Conservation (phyloP, 2,113 vertebrate species). For the Catharus minimus region DNA sequence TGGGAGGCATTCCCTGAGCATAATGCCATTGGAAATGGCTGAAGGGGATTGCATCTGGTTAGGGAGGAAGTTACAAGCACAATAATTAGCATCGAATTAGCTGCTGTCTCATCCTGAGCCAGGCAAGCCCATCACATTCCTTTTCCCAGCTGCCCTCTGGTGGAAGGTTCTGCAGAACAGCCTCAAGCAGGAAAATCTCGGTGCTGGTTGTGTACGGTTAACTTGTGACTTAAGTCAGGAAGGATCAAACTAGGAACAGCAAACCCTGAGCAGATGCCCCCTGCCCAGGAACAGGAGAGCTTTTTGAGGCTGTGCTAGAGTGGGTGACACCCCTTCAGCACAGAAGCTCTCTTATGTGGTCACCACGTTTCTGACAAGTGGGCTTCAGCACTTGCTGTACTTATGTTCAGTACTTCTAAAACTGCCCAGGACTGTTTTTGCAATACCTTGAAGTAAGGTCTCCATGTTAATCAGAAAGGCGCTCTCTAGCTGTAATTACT, state of each 20-base stretch:
- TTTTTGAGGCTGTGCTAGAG: not conserved
- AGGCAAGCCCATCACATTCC: not conserved
- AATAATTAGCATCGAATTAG: conserved; percentile 33
- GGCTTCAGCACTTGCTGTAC: not conserved
- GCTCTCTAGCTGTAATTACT: not conserved
- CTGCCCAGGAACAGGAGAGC: not conserved
- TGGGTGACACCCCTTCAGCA: not conserved
- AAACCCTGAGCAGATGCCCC: not conserved
- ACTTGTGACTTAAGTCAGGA: not conserved
- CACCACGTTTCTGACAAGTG: not conserved
- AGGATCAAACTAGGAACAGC: not conserved
- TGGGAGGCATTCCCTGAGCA: not conserved
- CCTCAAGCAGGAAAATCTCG: not conserved
- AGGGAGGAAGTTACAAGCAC: conserved; percentile 15
- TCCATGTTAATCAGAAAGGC: not conserved
- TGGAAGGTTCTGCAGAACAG: not conserved
- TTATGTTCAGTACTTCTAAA: not conserved
- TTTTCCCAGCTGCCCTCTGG: conserved; percentile 26
- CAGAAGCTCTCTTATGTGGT: not conserved
- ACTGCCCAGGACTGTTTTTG: not conserved
- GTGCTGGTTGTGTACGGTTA: not conserved
- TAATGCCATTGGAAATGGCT: not conserved
- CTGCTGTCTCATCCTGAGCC: not conserved
- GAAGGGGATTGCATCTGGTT: not conserved
- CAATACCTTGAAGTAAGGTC: not conserved